phyloP scores from a whole-genome alignment of 2,888 invertebrate genomes.

The Sinentomon sp. region DNA sequence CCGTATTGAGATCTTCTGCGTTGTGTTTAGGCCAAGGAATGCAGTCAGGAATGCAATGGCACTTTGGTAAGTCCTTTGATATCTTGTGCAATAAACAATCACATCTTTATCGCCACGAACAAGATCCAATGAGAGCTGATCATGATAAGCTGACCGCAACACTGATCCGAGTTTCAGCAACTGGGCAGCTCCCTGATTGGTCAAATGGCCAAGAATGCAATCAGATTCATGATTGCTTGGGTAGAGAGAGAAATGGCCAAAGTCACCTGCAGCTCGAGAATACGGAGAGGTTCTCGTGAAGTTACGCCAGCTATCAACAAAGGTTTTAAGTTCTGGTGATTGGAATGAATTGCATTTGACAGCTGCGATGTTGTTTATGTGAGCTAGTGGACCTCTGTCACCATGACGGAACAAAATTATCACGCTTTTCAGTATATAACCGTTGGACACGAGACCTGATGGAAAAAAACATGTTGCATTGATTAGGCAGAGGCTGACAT shows the following conservation, averaged over 20 bases:
- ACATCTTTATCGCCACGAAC: slow-evolving; percentile 4
- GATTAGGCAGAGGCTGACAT: too few relatives aligned
- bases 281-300: too few relatives aligned
- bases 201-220: slow-evolving; percentile 63
- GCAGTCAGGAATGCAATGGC: slow-evolving; percentile 48
- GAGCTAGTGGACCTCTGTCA: slow-evolving; percentile 60
- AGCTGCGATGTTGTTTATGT: slow-evolving; percentile 43
- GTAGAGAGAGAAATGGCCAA: too few relatives aligned
- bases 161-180: slow-evolving; percentile 46
- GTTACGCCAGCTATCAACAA: too few relatives aligned
- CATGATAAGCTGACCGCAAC: slow-evolving; percentile 30
- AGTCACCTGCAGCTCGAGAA: too few relatives aligned
- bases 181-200: slow-evolving; percentile 50
- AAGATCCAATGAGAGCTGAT: slow-evolving; percentile 22
- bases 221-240: too few relatives aligned
- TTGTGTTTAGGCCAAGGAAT: slow-evolving; percentile 35
- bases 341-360: slow-evolving; percentile 36
- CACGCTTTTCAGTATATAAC: slow-evolving; percentile 39
- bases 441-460: too few relatives aligned
- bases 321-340: slow-evolving; percentile 11
- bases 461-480: too few relatives aligned
- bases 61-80: slow-evolving; percentile 71
- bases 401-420: slow-evolving; percentile 59
- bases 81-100: slow-evolving; percentile 22
- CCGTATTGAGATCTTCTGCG: slow-evolving; percentile 33